These are phyloP conservation scores for Chymomyza costata DNA, from an alignment of 1,140 invertebrate species.

Conservation along the genomic window DNA sequence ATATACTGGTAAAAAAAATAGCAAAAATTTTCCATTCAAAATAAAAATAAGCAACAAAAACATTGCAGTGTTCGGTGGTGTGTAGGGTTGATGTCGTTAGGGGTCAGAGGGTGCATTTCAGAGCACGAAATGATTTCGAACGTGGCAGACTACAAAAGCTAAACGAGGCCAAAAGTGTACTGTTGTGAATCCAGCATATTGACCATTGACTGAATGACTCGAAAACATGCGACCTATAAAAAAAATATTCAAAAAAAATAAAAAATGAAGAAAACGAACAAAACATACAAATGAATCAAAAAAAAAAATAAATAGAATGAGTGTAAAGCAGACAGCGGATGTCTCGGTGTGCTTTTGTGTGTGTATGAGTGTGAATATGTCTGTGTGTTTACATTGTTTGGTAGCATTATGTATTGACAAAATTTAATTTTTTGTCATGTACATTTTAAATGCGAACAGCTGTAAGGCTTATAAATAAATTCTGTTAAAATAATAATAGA, in stretches of 20 bases:
- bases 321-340: neutral
- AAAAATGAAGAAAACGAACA: neutral
- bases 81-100: no score
- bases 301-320: neutral
- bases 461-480: no score
- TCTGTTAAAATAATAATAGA: no score
- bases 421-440: no score
- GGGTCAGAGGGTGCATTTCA: slow-evolving; percentile 6
- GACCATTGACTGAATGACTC: slow-evolving; percentile 51
- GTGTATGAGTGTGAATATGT: slow-evolving; percentile 20
- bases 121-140: slow-evolving; percentile 54
- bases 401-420: slow-evolving; percentile 36
- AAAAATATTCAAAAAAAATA: slow-evolving; percentile 10
- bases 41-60: no score
- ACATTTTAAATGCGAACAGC: no score
- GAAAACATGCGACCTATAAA: slow-evolving; percentile 42
- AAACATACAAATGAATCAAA: neutral
- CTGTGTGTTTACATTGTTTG: slow-evolving; percentile 28
- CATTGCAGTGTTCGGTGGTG: no score
- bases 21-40: no score
- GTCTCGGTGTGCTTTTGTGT: no score
- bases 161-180: slow-evolving; percentile 54
- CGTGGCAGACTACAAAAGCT: slow-evolving; percentile 42
- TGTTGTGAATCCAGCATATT: slow-evolving; percentile 38
- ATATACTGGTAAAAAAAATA: no score